phyloP scores from a whole-genome alignment of 1,140 invertebrate genomes.

The Ruditapes philippinarum region DNA sequence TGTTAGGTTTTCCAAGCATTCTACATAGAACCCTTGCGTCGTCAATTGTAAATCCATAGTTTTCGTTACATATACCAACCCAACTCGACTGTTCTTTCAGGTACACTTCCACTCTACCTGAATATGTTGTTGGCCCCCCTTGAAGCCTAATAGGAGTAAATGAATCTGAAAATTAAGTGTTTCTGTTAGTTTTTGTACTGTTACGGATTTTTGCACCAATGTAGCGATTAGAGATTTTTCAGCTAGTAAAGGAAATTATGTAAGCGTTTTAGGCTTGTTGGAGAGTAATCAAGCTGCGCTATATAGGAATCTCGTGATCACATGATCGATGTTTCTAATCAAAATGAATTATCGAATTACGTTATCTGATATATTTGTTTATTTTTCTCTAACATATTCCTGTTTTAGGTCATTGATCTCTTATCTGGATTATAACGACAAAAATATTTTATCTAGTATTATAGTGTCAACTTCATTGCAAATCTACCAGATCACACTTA shows the following conservation, averaged over 20 bases:
- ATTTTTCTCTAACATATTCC: no score
- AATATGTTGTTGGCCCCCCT: not conserved
- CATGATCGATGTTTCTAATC: no score
- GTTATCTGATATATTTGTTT: no score
- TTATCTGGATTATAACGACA: no score
- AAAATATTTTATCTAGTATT: no score
- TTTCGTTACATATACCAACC: conserved; percentile 8
- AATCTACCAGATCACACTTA: no score
- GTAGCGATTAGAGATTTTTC: not conserved
- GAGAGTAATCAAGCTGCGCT: not conserved
- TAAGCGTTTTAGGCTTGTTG: not conserved
- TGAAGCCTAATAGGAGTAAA: not conserved
- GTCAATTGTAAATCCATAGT: not conserved
- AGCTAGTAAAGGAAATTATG: not conserved
- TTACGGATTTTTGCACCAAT: not conserved
- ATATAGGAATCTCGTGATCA: not conserved
- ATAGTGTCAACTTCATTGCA: no score
- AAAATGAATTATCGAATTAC: no score
- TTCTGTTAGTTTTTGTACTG: not conserved
- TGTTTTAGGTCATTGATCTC: no score
- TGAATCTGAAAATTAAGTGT: not conserved
- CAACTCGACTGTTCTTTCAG: not conserved
- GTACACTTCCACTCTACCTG: conserved; percentile 5
- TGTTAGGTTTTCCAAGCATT: conserved; percentile 1
- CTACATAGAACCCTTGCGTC: conserved; percentile 8